Percentiles rank a stretch among this genome's conserved stretches.
phyloP scores from a whole-genome alignment of 1,140 invertebrate species.

The Drosophila kohkoa region DNA sequence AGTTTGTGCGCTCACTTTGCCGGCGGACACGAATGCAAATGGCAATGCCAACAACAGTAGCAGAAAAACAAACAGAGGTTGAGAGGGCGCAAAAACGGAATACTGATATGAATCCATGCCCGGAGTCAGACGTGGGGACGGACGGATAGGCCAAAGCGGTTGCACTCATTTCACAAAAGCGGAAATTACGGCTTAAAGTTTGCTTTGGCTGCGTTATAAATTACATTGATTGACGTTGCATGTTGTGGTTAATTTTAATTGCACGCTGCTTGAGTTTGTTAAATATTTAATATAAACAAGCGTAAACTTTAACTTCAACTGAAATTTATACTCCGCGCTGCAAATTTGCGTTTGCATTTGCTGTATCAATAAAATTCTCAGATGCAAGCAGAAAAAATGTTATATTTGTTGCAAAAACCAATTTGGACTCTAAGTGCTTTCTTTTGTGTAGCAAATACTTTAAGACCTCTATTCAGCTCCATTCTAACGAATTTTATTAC shows the following conservation, averaged over 20 bases:
- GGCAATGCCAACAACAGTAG: conserved; percentile 35
- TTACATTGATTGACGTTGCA: conserved; percentile 73
- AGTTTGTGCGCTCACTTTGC: conserved; percentile 49
- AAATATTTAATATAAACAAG: conserved; percentile 31
- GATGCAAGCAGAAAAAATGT: not conserved
- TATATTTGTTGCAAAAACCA: not conserved
- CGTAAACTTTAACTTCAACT: conserved; percentile 2
- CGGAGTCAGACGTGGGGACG: conserved; percentile 19
- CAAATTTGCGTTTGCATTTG: not conserved
- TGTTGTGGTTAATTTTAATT: conserved; percentile 37
- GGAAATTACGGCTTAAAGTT: conserved; percentile 76
- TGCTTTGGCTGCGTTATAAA: conserved; percentile 55
- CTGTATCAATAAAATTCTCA: not conserved
- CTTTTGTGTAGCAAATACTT: not conserved
- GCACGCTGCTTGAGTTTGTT: conserved; percentile 7
- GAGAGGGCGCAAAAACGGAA: conserved; percentile 19
- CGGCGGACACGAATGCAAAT: conserved; percentile 50
- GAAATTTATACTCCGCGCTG: not conserved
- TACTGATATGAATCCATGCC: conserved; percentile 18
- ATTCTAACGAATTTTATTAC: not conserved
- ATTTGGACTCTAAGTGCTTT: not conserved
- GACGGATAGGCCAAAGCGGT: conserved; percentile 13
- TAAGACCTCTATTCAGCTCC: not conserved
- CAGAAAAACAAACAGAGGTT: conserved; percentile 7
- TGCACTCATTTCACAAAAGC: conserved; percentile 55